phyloP scores from a whole-genome alignment of 2,113 vertebrate species.

The Passer domesticus region DNA sequence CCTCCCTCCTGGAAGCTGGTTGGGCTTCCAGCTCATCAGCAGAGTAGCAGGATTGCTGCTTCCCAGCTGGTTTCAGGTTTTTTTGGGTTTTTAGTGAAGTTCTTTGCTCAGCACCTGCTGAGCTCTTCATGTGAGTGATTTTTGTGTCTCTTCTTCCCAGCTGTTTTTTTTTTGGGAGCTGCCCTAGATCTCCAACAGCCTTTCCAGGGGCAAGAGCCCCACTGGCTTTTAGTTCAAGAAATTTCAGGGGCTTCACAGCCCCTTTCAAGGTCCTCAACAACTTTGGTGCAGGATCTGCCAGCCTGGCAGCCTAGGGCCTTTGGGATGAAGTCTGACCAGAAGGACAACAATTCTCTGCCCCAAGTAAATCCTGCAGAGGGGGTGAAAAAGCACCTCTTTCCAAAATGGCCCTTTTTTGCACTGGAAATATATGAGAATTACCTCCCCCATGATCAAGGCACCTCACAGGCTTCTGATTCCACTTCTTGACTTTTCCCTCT shows the following conservation, averaged over 20 bases:
- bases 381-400: background rate
- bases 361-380: background rate
- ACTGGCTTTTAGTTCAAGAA: background rate
- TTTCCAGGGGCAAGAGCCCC: background rate
- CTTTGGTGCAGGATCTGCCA: background rate
- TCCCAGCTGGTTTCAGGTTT: background rate
- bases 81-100: background rate
- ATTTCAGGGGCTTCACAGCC: background rate
- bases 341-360: background rate
- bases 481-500: background rate
- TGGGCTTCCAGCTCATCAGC: background rate
- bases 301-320: background rate
- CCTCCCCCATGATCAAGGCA: background rate
- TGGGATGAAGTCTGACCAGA: background rate
- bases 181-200: too few relatives aligned
- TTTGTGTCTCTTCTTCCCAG: background rate
- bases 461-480: background rate
- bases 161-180: background rate
- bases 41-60: background rate
- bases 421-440: background rate
- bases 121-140: background rate
- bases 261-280: background rate
- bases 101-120: background rate
- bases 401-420: background rate
- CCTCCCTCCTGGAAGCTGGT: background rate